Evolutionary conservation across 1,140 invertebrate species (phyloP), one percentile per base, ranked within the genome.

Genomic region (Calosoma granatense): DNA sequence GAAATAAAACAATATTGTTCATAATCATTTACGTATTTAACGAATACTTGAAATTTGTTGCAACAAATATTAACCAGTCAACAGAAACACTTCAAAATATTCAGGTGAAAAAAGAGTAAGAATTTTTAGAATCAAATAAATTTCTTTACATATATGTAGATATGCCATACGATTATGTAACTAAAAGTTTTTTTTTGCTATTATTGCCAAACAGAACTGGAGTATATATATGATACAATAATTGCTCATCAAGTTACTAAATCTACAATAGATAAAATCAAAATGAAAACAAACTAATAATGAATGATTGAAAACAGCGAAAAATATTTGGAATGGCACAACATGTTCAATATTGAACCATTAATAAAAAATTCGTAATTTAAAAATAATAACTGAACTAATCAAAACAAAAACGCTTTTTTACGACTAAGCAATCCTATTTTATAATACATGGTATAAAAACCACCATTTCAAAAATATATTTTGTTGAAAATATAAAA

Each of bases 401-500:
- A 30, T 14, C 4, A 30, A 30, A 30, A 4, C 26, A 30, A 30
- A 6, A 30, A 4, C 26, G 14, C 26, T n/a, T n/a, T n/a, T 30
- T 30, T 6, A 30, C 14, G 26, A 30, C 26, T 30, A 47, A 47
- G 9, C 41, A 47, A 47, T 47, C 41, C 9, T 12, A 47, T 47
- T 47, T 47, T 9, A 12, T 47, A 12, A 47, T 47, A 30, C 17
- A 6, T 47, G 41, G 17, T 47, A 47, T 3, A 47, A 47, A 47
- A 47, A 47, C 41, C 41, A 47, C 17, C 41, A 47, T 47, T 47
- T 47, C 17, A 47, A 47, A 47, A 47, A 47, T 47, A 47, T 47
- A 47, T 47, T 47, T 47, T 9, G 9, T 47, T 9, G 41, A 47
- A 47, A 47, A 47, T 47, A 47, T 11, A 47, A 12, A 11, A 47